phyloP scores from a whole-genome alignment of 2,797 vertebrate genomes.

The Lepidocolaptes lacrymiger region DNA sequence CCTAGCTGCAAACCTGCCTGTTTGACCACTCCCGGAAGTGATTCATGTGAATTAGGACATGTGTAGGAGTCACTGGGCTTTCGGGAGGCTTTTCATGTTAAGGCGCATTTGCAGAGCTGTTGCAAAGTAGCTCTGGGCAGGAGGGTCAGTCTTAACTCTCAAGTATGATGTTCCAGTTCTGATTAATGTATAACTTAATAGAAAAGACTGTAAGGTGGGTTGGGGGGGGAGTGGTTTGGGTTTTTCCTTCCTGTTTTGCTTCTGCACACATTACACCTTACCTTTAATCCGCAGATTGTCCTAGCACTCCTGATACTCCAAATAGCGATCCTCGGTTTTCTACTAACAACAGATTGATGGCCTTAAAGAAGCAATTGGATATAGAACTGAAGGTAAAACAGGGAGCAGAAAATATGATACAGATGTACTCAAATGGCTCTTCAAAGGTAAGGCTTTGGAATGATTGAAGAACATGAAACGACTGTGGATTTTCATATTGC shows the following conservation, averaged over 20 bases:
- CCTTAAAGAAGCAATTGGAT: conserved; percentile 93
- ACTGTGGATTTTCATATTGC: neutral
- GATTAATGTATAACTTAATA: conserved; percentile 7
- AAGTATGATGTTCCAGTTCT: neutral
- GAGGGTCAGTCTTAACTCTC: neutral
- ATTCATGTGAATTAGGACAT: conserved; percentile 14
- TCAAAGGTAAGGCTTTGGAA: conserved; percentile 86
- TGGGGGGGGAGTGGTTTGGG: rapidly evolving
- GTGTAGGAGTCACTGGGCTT: conserved; percentile 38
- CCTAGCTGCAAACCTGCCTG: neutral
- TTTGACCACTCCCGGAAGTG: neutral
- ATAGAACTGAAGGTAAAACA: conserved; percentile 98
- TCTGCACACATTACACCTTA: neutral
- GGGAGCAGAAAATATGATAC: conserved; percentile 98
- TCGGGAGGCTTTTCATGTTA: conserved; percentile 8
- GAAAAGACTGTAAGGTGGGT: neutral
- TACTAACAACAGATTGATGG: conserved; percentile 88
- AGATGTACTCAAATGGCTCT: conserved; percentile 95
- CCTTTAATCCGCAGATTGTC: conserved; percentile 85
- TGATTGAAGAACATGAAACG: neutral
- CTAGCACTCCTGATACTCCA: conserved; percentile 92
- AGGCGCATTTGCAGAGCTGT: conserved; percentile 37
- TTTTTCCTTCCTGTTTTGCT: neutral
- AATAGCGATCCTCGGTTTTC: conserved; percentile 88
- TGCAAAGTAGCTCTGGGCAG: conserved; percentile 29